Evolutionary conservation across 1,140 invertebrate genomes (phyloP).

Genomic region (Mesaphorura yosii): DNA sequence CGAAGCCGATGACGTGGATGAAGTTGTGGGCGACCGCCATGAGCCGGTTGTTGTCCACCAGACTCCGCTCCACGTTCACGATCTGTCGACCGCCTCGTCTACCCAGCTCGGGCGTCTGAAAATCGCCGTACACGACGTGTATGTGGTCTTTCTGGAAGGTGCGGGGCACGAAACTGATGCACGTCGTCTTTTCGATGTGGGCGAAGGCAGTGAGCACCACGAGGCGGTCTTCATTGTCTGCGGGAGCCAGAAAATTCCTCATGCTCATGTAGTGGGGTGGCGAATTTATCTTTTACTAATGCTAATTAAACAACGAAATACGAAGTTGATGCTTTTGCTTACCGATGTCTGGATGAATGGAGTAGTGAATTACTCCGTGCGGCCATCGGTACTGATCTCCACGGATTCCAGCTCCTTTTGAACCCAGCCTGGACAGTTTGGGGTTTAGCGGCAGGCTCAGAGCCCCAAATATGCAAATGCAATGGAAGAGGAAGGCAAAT

Average conservation of each 20-base stretch:
- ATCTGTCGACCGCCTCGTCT: slow-evolving; percentile 45
- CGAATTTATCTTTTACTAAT: background rate
- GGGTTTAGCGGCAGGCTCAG: too few species aligned
- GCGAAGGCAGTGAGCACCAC: slow-evolving; percentile 3
- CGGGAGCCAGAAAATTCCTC: background rate
- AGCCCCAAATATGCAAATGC: too few species aligned
- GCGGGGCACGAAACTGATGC: slow-evolving; percentile 15
- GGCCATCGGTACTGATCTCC: slow-evolving; percentile 24
- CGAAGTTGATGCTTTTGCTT: too few species aligned
- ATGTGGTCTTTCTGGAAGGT: slow-evolving; percentile 8
- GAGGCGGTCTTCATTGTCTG: slow-evolving; percentile 15
- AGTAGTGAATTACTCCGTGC: slow-evolving; percentile 13
- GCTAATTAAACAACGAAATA: too few species aligned
- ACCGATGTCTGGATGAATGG: slow-evolving; percentile 15
- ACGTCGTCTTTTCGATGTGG: slow-evolving; percentile 19
- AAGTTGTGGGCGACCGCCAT: slow-evolving; percentile 53
- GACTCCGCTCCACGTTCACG: slow-evolving; percentile 42
- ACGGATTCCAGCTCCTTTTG: slow-evolving; percentile 16
- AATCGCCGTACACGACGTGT: slow-evolving; percentile 3
- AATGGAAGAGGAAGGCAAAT: too few species aligned
- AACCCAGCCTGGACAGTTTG: too few species aligned
- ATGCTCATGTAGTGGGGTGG: too few species aligned
- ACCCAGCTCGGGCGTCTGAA: slow-evolving; percentile 38
- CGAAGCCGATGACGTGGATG: slow-evolving; percentile 53
- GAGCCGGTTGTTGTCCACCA: slow-evolving; percentile 41